Percentiles rank a stretch among this genome's conserved stretches.
These are phyloP conservation scores for Enteromius paludinosus DNA, from an alignment of 2,797 vertebrate genomes.

Conservation along the genomic window DNA sequence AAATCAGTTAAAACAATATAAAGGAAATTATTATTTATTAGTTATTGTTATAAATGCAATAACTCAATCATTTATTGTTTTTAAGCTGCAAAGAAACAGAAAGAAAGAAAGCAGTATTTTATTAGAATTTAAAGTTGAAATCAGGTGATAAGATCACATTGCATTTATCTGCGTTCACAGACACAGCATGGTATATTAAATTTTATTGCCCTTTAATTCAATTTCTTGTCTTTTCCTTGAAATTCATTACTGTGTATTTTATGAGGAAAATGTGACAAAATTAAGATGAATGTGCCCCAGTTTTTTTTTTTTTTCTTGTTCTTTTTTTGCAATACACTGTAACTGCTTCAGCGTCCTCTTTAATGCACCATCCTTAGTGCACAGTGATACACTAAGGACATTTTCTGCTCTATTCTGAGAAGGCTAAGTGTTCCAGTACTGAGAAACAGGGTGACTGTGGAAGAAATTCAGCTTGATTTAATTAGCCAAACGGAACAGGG, in stretches of 20 bases:
- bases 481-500: conserved; percentile 28
- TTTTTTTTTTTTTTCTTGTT: neutral
- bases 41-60: neutral
- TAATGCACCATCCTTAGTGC: neutral
- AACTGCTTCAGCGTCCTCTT: neutral
- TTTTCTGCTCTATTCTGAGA: conserved; percentile 49
- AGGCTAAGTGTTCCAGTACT: conserved; percentile 45
- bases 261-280: conserved; percentile 54
- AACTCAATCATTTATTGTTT: neutral
- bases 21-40: neutral
- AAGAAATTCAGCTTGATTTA: conserved; percentile 47
- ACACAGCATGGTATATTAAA: neutral
- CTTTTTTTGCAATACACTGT: neutral
- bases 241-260: conserved; percentile 29
- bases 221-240: conserved; percentile 43
- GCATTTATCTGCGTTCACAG: neutral
- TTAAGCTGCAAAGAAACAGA: neutral
- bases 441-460: conserved; percentile 31
- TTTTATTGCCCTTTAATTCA: conserved; percentile 22
- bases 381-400: conserved; percentile 17
- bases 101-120: neutral
- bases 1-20: neutral
- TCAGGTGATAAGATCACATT: neutral
- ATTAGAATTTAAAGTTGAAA: neutral
- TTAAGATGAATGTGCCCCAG: conserved; percentile 45